Evolutionary conservation across 2,888 invertebrate species (phyloP).

Genomic region (Cataglyphis livida): DNA sequence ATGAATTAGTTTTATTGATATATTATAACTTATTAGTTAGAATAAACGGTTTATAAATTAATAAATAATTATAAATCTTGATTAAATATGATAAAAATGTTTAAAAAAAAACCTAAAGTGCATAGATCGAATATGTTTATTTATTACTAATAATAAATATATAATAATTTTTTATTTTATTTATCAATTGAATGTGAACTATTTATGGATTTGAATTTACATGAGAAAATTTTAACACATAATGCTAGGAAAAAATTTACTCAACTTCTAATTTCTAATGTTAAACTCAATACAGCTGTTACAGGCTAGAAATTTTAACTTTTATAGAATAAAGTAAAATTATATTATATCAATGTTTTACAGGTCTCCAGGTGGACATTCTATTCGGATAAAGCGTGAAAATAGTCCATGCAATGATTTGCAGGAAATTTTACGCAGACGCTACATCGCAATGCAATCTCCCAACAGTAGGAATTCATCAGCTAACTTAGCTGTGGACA

Average conservation of each 20-base stretch:
- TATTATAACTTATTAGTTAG: neutral
- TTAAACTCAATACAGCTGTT: neutral
- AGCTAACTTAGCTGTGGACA: slow-evolving; percentile 77
- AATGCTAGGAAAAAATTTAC: neutral
- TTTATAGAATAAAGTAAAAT: neutral
- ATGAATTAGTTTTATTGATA: neutral
- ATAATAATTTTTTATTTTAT: neutral
- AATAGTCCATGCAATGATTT: slow-evolving; percentile 84
- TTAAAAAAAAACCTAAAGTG: neutral
- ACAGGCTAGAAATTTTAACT: neutral
- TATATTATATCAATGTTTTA: slow-evolving; percentile 7
- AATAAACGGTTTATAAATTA: neutral
- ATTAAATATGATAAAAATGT: neutral
- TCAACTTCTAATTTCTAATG: neutral
- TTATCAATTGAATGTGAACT: neutral
- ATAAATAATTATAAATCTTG: neutral
- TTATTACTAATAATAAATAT: neutral
- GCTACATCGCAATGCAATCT: slow-evolving; percentile 82
- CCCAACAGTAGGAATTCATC: slow-evolving; percentile 82
- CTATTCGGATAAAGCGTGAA: slow-evolving; percentile 80
- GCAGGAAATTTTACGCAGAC: slow-evolving; percentile 83
- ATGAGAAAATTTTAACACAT: neutral
- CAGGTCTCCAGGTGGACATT: slow-evolving; percentile 83
- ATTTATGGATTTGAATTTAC: neutral
- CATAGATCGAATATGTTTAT: neutral